A percentile compares a stretch with the other conserved stretches of the same genome.
phyloP scores from a whole-genome alignment of 2,888 invertebrate species.

The Chrysolina oricalcia region DNA sequence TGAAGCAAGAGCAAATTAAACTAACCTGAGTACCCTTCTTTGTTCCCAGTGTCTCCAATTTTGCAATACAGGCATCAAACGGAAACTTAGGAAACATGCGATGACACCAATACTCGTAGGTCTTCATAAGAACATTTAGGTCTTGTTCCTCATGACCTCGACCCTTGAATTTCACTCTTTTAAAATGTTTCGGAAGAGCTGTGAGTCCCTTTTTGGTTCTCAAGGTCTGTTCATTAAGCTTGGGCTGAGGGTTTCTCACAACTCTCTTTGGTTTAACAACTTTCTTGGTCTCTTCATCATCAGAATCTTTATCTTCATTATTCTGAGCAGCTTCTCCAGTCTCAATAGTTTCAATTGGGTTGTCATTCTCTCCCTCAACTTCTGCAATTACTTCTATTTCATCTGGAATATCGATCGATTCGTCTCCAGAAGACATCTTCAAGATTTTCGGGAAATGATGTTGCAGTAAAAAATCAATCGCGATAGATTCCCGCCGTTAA shows the following conservation, averaged over 20 bases:
- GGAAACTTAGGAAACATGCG: slow-evolving; percentile 90
- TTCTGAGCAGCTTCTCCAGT: slow-evolving; percentile 45
- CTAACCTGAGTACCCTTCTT: slow-evolving; percentile 86
- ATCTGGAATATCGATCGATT: slow-evolving; percentile 42
- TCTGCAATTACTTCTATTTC: slow-evolving; percentile 24
- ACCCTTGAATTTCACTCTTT: slow-evolving; percentile 87
- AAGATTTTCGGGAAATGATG: neutral
- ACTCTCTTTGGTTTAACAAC: slow-evolving; percentile 74
- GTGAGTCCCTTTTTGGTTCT: slow-evolving; percentile 87
- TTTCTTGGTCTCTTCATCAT: slow-evolving; percentile 67
- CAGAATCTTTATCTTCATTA: slow-evolving; percentile 56
- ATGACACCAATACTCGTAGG: slow-evolving; percentile 95
- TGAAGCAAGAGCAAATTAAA: too few relatives aligned
- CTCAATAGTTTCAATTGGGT: slow-evolving; percentile 54
- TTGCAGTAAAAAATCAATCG: neutral
- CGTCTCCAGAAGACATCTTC: slow-evolving; percentile 57
- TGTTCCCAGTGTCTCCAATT: slow-evolving; percentile 86
- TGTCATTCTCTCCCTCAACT: slow-evolving; percentile 44
- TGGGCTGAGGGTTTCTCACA: slow-evolving; percentile 79
- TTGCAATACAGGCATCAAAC: slow-evolving; percentile 89
- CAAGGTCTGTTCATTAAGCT: slow-evolving; percentile 81
- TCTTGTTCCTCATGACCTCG: slow-evolving; percentile 89
- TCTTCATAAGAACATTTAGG: slow-evolving; percentile 84
- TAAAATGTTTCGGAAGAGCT: slow-evolving; percentile 85
- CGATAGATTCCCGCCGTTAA: slow-evolving; percentile 13